A percentile compares a stretch with the other conserved stretches of the same genome.
phyloP scores from a whole-genome alignment of 1,140 invertebrate genomes.

The Apocrypta bakeri region DNA sequence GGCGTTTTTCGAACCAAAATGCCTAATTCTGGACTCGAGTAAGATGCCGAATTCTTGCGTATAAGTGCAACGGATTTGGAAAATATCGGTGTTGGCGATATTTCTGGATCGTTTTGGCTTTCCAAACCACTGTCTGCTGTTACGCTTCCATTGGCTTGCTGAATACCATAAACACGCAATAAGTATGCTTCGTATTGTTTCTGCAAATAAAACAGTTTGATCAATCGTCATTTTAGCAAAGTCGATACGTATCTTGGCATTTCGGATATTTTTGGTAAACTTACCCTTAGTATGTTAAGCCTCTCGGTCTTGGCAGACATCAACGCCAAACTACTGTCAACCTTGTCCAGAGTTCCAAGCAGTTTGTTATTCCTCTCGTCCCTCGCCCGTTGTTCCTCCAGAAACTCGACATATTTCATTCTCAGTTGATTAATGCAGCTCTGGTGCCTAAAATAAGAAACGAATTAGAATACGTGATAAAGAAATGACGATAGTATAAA shows the following conservation, averaged over 20 bases:
- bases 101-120: constrained; percentile 60
- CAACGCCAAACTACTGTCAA: constrained; percentile 75
- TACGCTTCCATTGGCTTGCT: constrained; percentile 49
- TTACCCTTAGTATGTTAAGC: constrained; percentile 76
- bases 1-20: background rate
- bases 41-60: background rate
- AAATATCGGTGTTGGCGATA: constrained; percentile 10
- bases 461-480: too few relatives aligned
- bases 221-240: too few relatives aligned
- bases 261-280: constrained; percentile 46
- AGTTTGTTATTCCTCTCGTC: constrained; percentile 78
- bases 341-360: constrained; percentile 75
- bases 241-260: background rate
- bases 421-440: constrained; percentile 74
- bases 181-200: constrained; percentile 69
- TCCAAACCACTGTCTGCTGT: constrained; percentile 61
- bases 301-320: constrained; percentile 78
- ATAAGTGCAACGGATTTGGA: background rate
- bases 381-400: constrained; percentile 77
- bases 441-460: constrained; percentile 64
- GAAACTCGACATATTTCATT: constrained; percentile 77
- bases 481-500: background rate
- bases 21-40: background rate
- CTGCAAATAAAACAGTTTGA: too few relatives aligned
- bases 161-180: constrained; percentile 55